Evolutionary conservation across 2,113 vertebrate genomes (phyloP).

Genomic region (Serilophus lunatus): DNA sequence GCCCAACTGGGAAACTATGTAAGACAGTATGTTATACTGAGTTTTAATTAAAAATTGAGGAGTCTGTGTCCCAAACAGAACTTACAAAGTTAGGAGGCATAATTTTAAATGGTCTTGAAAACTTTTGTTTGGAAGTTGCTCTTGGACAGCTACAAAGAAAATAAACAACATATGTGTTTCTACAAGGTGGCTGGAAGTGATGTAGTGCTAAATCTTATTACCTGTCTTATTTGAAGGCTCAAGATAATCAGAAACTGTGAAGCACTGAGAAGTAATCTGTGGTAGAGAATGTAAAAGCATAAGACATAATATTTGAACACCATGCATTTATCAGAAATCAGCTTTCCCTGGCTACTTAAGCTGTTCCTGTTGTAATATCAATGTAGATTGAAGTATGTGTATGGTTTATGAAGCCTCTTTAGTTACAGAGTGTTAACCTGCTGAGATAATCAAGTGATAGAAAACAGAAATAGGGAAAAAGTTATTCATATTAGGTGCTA

Average conservation of each 20-base stretch:
- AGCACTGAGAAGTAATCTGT: background rate
- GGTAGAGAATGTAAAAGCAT: background rate
- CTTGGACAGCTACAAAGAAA: background rate
- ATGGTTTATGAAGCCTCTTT: background rate
- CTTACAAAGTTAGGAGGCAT: background rate
- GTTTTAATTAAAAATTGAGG: background rate
- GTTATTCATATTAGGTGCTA: background rate
- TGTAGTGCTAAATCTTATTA: background rate
- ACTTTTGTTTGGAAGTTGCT: background rate
- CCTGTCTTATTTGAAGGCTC: background rate
- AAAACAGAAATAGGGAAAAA: background rate
- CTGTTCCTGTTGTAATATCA: background rate
- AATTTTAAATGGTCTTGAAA: background rate
- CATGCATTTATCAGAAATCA: background rate
- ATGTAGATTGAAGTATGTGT: background rate
- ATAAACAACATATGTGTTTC: background rate
- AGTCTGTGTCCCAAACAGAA: background rate
- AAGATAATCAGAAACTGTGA: background rate
- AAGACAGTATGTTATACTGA: constrained; percentile 65
- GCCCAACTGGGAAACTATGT: constrained; percentile 91
- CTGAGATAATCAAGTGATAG: background rate
- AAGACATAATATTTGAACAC: background rate
- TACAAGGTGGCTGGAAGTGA: background rate
- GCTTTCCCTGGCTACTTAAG: background rate
- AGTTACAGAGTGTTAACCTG: background rate